Base-by-base conservation (phyloP, 2,888 invertebrate genomes). In the Hirudinaria manillensis region DNA sequence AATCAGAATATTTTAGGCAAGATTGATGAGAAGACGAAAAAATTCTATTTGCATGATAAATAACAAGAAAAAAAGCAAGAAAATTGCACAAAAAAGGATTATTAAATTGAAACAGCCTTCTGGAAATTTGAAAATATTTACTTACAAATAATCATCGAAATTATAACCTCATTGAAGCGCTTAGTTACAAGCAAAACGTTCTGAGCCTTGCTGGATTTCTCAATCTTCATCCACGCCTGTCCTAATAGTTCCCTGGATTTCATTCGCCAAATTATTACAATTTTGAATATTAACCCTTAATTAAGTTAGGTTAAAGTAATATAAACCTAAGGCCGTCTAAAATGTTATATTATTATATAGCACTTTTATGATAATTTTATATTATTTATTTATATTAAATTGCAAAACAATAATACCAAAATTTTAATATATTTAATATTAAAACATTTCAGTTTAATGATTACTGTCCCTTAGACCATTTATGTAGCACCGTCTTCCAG, bases 181-280 rank as follows among this genome's bases (percentile, higher is more conserved):
- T 90, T 90, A 0, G 93, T 93, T 91, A 94, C 93, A 81, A 93
- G 87, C 45, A 92, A 87, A 7, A 86, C 85, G 80, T 86, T 84
- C 21, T 92, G 92, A 0, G 94, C 93, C 82, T 90, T 89, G 0
- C 89, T 89, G 0, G 90, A 89, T 85, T 93, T 94, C 81, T 93
- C 92, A 0, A 90, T 89, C 82, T 94, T 94, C 87, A 93, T 93
- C 94, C 94, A 94, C 0, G 84, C 83, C 77, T 86, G 85, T 51
- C 83, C 80, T 72, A 85, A 77, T 74, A 86, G 79, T 77, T 86
- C 85, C 77, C 85, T 86, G 79, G 7, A 38, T 24, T 27, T 13
- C 56, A 56, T 21, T n/a, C 24, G 29, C 56, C 19, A 21, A 55
- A 56, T 36, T n/a, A 51, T 27, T 32, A 51, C 56, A 19, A 72